These are phyloP conservation scores for Drosophila punjabiensis DNA, from an alignment of 1,140 invertebrate genomes.

Conservation along the genomic window DNA sequence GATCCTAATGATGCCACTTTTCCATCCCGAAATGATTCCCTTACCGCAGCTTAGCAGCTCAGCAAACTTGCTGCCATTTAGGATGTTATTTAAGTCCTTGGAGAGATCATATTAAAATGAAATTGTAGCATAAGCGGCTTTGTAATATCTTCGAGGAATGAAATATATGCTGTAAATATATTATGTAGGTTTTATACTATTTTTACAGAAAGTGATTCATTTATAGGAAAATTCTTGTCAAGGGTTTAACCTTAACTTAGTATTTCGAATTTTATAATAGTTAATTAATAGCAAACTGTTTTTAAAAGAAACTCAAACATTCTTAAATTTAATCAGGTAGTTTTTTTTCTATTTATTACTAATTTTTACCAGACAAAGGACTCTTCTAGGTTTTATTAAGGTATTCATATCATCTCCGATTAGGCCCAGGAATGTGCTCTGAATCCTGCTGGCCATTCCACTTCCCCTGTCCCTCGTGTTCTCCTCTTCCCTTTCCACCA, in stretches of 20 bases:
- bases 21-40: not conserved
- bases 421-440: constrained; percentile 14
- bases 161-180: too few relatives aligned
- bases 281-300: too few relatives aligned
- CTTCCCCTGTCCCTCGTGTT: not conserved
- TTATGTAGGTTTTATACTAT: not conserved
- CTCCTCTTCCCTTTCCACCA: constrained; percentile 20
- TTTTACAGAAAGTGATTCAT: too few relatives aligned
- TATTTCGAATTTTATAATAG: too few relatives aligned
- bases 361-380: too few relatives aligned
- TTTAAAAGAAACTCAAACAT: too few relatives aligned
- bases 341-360: too few relatives aligned
- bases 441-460: constrained; percentile 46
- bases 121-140: not conserved
- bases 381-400: not conserved
- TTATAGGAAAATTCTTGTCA: too few relatives aligned
- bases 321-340: too few relatives aligned
- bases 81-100: not conserved
- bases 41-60: not conserved
- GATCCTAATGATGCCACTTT: constrained; percentile 60
- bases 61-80: not conserved
- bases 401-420: not conserved
- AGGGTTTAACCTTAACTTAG: too few relatives aligned
- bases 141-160: not conserved
- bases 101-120: not conserved